These are phyloP conservation scores for Nomada ferruginata DNA, from an alignment of 2,888 invertebrate genomes.

Conservation along the genomic window DNA sequence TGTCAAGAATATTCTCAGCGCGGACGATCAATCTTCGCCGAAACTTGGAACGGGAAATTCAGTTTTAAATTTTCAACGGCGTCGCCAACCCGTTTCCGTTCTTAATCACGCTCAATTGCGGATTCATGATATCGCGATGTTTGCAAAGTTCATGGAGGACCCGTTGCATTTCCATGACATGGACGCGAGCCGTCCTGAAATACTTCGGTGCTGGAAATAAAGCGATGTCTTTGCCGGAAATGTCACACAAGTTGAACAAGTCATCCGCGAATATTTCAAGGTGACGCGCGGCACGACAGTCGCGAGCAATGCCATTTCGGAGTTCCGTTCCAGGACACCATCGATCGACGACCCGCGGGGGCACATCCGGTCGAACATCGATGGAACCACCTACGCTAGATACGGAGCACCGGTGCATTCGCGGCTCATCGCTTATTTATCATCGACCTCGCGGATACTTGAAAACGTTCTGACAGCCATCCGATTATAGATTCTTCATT, in stretches of 20 bases:
- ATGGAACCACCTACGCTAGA: slow-evolving; percentile 10
- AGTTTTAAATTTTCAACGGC: neutral
- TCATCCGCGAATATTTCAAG: slow-evolving; percentile 5
- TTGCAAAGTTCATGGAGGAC: slow-evolving; percentile 3
- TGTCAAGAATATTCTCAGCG: neutral
- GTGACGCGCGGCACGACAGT: neutral
- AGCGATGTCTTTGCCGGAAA: slow-evolving; percentile 2
- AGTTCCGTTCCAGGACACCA: neutral
- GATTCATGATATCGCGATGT: slow-evolving; percentile 22
- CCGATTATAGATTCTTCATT: too few species aligned
- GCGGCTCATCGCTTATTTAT: slow-evolving; percentile 55
- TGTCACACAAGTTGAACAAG: neutral
- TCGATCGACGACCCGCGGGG: slow-evolving; percentile 30
- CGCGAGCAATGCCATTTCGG: slow-evolving; percentile 28
- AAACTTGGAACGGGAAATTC: slow-evolving; percentile 15
- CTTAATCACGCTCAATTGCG: slow-evolving; percentile 11
- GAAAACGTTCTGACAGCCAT: slow-evolving; percentile 1
- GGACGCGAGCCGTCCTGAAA: neutral
- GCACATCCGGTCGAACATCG: slow-evolving; percentile 3
- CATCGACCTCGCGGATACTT: slow-evolving; percentile 38
- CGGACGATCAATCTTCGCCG: slow-evolving; percentile 3
- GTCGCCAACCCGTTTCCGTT: neutral
- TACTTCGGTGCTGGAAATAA: slow-evolving; percentile 13
- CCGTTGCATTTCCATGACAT: neutral
- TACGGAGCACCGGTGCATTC: slow-evolving; percentile 36